Evolutionary conservation across 2,888 invertebrate species (phyloP).

Genomic region (Hyalella azteca): DNA sequence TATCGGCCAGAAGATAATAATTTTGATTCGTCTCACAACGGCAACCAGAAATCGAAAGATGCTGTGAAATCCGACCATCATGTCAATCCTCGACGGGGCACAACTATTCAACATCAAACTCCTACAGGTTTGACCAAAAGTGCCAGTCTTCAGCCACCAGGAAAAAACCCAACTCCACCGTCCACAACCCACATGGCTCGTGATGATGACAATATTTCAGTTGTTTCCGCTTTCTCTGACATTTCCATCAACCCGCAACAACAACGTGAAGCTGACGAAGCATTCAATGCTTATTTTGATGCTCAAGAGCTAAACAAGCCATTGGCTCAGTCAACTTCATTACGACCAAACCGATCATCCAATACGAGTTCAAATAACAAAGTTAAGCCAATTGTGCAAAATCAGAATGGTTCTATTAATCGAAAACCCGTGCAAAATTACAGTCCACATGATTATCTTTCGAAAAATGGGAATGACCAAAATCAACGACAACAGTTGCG

Average conservation of each 20-base stretch:
- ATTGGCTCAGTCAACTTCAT: too few relatives aligned
- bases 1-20: neutral
- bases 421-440: too few relatives aligned
- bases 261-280: neutral
- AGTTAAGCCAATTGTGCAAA: too few relatives aligned
- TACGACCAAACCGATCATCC: too few relatives aligned
- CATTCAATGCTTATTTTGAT: neutral
- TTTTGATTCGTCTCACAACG: neutral
- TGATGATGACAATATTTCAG: neutral
- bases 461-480: too few relatives aligned
- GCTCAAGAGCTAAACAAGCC: neutral
- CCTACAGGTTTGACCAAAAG: neutral
- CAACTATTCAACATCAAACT: neutral
- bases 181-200: neutral
- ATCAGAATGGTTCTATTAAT: too few relatives aligned
- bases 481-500: too few relatives aligned
- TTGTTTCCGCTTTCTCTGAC: constrained; percentile 10
- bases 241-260: neutral
- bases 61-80: neutral
- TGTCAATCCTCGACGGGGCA: neutral
- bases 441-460: too few relatives aligned
- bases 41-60: neutral
- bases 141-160: neutral
- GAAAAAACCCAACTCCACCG: neutral
- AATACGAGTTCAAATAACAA: too few relatives aligned